Conservation (phyloP, 2,797 vertebrate genomes). For the Avahi laniger region DNA sequence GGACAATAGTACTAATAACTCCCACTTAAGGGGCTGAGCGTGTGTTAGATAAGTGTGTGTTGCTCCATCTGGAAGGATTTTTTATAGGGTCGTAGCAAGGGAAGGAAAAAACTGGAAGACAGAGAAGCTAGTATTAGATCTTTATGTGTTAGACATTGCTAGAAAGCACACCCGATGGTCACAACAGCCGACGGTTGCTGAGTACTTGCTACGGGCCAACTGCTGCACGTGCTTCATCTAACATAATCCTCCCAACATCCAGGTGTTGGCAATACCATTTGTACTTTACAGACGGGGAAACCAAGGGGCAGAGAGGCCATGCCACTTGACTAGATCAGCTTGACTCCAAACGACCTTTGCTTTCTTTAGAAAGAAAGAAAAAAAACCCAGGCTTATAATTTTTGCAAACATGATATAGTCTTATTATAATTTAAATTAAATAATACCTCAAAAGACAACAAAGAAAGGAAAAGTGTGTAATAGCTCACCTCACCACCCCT, state of each 20-base stretch:
- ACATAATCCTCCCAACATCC: not conserved
- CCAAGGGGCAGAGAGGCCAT: not conserved
- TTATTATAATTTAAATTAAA: constrained; percentile 6
- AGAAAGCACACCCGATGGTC: not conserved
- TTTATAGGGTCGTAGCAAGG: not conserved
- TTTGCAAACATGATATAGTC: not conserved
- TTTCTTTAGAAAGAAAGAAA: not conserved
- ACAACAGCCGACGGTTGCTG: too few relatives aligned
- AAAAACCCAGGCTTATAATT: not conserved
- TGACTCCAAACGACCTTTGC: not conserved
- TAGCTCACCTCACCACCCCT: not conserved
- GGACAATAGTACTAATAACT: not conserved
- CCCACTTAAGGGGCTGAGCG: not conserved
- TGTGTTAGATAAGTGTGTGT: not conserved
- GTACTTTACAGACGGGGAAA: not conserved
- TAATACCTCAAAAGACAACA: not conserved
- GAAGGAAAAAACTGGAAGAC: not conserved
- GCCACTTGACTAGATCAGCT: not conserved
- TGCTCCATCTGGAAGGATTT: not conserved
- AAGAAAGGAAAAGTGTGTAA: not conserved
- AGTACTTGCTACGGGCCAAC: not conserved
- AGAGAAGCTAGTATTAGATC: not conserved
- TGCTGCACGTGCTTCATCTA: rapidly evolving
- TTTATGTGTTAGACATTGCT: not conserved
- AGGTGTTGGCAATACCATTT: not conserved